Conservation (phyloP, 2,113 vertebrate genomes). For the Festucalex cinctus region DNA sequence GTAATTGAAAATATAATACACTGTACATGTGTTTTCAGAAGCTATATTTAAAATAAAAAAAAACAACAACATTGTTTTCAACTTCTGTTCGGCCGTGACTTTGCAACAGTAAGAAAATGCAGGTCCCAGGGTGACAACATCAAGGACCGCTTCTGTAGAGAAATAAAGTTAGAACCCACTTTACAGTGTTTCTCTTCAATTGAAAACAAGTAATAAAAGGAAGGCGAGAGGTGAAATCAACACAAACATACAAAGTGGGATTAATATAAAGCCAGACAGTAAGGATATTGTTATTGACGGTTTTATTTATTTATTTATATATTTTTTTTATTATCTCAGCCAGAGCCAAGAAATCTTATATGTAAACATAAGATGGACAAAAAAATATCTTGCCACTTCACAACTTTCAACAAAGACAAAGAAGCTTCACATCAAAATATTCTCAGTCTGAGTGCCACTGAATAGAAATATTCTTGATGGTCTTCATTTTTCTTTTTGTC, state of each 20-base stretch:
- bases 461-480: neutral
- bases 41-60: too few species aligned
- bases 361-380: neutral
- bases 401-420: constrained; percentile 8
- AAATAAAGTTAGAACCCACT: neutral
- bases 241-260: constrained; percentile 44
- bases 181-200: constrained; percentile 16
- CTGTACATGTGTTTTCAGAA: too few species aligned
- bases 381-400: constrained; percentile 10
- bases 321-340: neutral
- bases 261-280: constrained; percentile 61
- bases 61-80: too few species aligned
- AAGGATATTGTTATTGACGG: constrained; percentile 34
- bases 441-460: neutral
- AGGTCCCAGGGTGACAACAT: too few species aligned
- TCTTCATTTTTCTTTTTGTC: neutral
- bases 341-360: constrained; percentile 1
- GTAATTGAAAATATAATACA: too few species aligned
- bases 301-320: constrained; percentile 11
- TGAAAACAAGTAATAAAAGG: constrained; percentile 24
- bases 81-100: too few species aligned
- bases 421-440: neutral
- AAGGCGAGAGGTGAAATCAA: neutral
- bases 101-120: too few species aligned
- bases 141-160: neutral